Percentiles rank a stretch among this genome's conserved stretches.
phyloP scores from a whole-genome alignment of 2,113 vertebrate species.

The Cyprinus carpio region DNA sequence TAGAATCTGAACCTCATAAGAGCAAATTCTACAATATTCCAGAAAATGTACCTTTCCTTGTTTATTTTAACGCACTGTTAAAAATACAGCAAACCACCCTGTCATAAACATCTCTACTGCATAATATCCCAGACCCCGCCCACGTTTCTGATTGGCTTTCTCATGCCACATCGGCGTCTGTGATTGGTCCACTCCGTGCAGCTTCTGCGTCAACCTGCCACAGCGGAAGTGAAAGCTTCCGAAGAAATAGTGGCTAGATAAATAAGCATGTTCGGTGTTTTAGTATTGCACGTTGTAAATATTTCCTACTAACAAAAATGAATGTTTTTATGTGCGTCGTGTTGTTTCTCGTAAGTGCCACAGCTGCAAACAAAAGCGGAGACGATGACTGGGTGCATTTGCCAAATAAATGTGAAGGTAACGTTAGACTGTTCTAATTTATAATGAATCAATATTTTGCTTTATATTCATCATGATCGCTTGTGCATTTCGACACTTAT shows the following conservation, averaged over 20 bases:
- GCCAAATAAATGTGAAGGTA: slow-evolving; percentile 94
- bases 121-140: not conserved
- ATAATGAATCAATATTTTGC: not conserved
- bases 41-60: not conserved
- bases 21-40: not conserved
- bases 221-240: slow-evolving; percentile 62
- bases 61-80: not conserved
- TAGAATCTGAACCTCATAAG: not conserved
- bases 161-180: slow-evolving; percentile 68
- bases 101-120: too few species aligned
- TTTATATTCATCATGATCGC: not conserved
- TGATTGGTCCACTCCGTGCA: slow-evolving; percentile 63
- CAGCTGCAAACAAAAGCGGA: slow-evolving; percentile 62
- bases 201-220: not conserved
- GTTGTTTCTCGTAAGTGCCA: slow-evolving; percentile 44
- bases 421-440: slow-evolving; percentile 60
- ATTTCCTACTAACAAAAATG: slow-evolving; percentile 50
- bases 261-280: not conserved
- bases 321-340: slow-evolving; percentile 26
- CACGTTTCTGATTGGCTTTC: slow-evolving; percentile 47
- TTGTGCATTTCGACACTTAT: not conserved
- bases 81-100: not conserved
- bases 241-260: not conserved
- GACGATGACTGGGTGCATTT: slow-evolving; percentile 92
- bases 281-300: not conserved